phyloP scores from a whole-genome alignment of 2,888 invertebrate species.

The Eupithecia abbreviata region DNA sequence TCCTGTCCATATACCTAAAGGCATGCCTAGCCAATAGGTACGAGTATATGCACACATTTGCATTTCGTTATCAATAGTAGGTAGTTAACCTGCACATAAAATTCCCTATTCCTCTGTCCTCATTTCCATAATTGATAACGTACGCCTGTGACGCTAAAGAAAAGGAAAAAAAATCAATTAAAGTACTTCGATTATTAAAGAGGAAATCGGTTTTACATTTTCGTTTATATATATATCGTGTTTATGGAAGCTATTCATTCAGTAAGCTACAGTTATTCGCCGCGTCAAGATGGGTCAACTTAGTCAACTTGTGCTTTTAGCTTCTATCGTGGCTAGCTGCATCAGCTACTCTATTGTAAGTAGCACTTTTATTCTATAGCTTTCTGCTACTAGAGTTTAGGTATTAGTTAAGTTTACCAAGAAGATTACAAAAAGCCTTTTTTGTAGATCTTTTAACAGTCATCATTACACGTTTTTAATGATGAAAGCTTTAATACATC shows the following conservation, averaged over 20 bases:
- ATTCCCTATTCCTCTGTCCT: background rate
- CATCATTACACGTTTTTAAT: background rate
- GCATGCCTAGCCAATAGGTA: too few relatives aligned
- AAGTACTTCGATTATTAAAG: background rate
- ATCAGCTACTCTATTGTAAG: constrained; percentile 3
- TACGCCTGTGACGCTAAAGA: background rate
- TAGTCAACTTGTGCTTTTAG: background rate
- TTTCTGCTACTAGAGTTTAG: background rate
- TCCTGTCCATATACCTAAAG: too few relatives aligned
- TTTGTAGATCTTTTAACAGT: too few relatives aligned
- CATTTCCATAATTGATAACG: constrained; percentile 2
- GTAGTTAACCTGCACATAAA: too few relatives aligned
- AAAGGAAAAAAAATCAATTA: background rate
- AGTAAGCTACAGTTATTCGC: background rate
- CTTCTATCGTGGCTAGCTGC: background rate
- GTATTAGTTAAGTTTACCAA: too few relatives aligned
- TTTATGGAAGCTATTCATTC: background rate
- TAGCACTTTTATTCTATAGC: background rate
- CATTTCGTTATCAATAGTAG: too few relatives aligned
- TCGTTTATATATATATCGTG: background rate
- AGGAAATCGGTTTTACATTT: background rate
- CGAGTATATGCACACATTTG: too few relatives aligned
- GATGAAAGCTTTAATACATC: background rate
- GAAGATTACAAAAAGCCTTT: too few relatives aligned
- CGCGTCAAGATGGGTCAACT: background rate